Percentiles rank a stretch among this genome's conserved stretches.
These are phyloP conservation scores for Lochmaea crataegi DNA, from an alignment of 2,888 invertebrate species.

Conservation along the genomic window DNA sequence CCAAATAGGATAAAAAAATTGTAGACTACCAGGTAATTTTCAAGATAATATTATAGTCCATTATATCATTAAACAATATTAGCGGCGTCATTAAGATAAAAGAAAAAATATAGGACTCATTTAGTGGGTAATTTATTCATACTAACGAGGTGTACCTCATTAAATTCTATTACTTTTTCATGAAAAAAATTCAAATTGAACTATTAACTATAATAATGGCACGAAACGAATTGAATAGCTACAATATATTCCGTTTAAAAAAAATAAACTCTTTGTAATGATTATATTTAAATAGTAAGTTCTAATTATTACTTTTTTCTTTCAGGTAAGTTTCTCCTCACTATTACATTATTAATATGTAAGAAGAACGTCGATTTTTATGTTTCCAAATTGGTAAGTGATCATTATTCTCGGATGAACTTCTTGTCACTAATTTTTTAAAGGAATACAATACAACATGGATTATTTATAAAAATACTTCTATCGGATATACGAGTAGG, in stretches of 20 bases:
- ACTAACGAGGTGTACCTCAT: slow-evolving; percentile 15
- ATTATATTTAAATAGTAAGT: too few relatives aligned
- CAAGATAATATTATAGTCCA: slow-evolving; percentile 1
- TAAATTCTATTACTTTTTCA: slow-evolving; percentile 8
- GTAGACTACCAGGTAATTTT: slow-evolving; percentile 16
- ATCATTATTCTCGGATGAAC: too few relatives aligned
- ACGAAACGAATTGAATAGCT: not conserved
- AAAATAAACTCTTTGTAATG: too few relatives aligned
- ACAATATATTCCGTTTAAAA: not conserved
- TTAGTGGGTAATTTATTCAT: slow-evolving; percentile 9
- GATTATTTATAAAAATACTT: too few relatives aligned
- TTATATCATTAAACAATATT: slow-evolving; percentile 13
- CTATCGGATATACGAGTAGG: too few relatives aligned
- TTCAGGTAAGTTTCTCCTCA: too few relatives aligned
- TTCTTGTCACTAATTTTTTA: too few relatives aligned
- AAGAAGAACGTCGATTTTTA: too few relatives aligned
- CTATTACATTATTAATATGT: too few relatives aligned
- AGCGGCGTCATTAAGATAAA: not conserved
- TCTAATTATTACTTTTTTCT: too few relatives aligned
- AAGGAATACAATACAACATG: too few relatives aligned
- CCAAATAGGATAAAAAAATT: not conserved
- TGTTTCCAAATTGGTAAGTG: too few relatives aligned
- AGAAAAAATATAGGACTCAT: not conserved
- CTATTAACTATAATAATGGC: not conserved
- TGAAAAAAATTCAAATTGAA: not conserved